Evolutionary conservation across 2,888 invertebrate species (phyloP).

Genomic region (Dicranocentrus wangi): DNA sequence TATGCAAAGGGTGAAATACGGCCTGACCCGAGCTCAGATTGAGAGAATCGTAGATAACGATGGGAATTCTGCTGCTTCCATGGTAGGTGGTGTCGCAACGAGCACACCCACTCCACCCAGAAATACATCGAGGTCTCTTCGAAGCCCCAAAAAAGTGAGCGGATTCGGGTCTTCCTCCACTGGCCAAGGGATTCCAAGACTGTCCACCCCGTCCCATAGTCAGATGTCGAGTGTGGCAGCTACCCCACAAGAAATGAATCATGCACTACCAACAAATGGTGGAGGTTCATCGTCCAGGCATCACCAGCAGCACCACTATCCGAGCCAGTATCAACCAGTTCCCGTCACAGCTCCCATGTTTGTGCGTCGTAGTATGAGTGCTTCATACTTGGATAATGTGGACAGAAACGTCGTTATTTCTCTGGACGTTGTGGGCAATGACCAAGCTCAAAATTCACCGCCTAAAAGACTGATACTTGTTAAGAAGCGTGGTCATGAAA

Average conservation of each 20-base stretch:
- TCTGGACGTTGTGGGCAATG: conserved; percentile 81
- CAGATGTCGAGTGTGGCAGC: conserved; percentile 27
- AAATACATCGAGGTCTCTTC: conserved; percentile 57
- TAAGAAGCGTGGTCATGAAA: conserved; percentile 76
- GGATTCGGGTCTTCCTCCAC: conserved; percentile 46
- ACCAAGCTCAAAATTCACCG: conserved; percentile 83
- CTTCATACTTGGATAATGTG: conserved; percentile 89
- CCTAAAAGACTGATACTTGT: conserved; percentile 86
- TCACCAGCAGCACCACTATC: conserved; percentile 16
- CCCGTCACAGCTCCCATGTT: conserved; percentile 67
- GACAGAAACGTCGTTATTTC: conserved; percentile 73
- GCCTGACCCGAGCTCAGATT: conserved; percentile 67
- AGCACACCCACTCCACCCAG: conserved; percentile 55
- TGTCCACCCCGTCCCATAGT: conserved; percentile 37
- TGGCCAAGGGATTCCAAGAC: conserved; percentile 18
- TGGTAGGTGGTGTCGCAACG: conserved; percentile 52
- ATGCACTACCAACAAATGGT: conserved; percentile 20
- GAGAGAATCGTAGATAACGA: conserved; percentile 69
- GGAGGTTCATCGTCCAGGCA: neutral
- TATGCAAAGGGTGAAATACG: conserved; percentile 65
- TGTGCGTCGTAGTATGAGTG: conserved; percentile 84
- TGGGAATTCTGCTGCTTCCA: conserved; percentile 46
- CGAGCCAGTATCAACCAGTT: conserved; percentile 45
- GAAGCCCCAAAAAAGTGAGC: conserved; percentile 69
- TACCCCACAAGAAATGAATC: conserved; percentile 24